These are phyloP conservation scores for Lytechinus pictus DNA, from an alignment of 35 echinoderm and acorn worm species.

Conservation along the genomic window DNA sequence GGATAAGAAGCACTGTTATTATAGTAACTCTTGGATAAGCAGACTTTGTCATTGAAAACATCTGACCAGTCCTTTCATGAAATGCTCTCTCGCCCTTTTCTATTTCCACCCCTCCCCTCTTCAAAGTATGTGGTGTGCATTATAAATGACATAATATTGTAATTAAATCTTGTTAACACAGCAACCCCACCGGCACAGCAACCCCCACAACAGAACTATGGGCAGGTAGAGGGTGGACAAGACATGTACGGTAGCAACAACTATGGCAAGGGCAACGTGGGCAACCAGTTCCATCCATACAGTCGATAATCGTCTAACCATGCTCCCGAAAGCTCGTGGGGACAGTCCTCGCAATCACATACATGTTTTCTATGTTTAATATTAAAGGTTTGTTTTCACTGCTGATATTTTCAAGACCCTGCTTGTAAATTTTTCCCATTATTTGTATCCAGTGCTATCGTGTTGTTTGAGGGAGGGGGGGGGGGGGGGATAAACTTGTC, in stretches of 20 bases:
- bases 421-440: background rate
- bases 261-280: background rate
- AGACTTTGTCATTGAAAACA: too few species aligned
- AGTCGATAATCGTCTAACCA: background rate
- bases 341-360: background rate
- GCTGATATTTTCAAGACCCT: background rate
- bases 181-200: background rate
- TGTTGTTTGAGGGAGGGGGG: background rate
- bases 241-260: background rate
- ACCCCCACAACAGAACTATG: background rate
- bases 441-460: background rate
- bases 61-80: too few species aligned
- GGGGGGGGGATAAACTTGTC: background rate
- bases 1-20: too few species aligned
- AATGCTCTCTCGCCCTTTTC: too few species aligned
- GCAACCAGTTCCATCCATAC: background rate
- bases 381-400: background rate
- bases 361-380: background rate
- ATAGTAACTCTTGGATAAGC: too few species aligned
- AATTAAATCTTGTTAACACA: background rate
- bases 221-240: background rate
- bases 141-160: too few species aligned
- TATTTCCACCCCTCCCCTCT: too few species aligned
- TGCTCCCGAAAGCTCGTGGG: background rate
- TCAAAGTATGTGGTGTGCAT: too few species aligned